Conservation (phyloP, 1,140 invertebrate genomes). For the Cyrtorhinus lividipennis region DNA sequence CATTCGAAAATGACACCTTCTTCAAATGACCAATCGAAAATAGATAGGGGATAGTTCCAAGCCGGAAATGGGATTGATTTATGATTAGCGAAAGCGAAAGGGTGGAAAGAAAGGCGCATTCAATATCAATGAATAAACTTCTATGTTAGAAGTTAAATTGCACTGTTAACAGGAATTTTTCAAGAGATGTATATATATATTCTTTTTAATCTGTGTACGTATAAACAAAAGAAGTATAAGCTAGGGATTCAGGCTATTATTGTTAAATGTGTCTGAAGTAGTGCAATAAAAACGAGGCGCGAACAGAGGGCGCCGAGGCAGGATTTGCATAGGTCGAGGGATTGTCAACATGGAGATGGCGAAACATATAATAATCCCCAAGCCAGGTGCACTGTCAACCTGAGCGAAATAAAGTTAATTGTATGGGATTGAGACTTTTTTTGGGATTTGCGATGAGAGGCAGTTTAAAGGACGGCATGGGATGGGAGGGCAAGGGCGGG, state of each 20-base stretch:
- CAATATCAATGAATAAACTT: no score
- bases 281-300: neutral
- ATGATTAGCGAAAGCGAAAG: no score
- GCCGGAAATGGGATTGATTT: no score
- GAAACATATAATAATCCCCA: neutral
- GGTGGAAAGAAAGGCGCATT: no score
- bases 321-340: neutral
- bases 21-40: no score
- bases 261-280: neutral
- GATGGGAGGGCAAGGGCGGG: neutral
- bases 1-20: no score
- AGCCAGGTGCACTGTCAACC: neutral
- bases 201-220: no score
- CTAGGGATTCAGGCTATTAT: neutral
- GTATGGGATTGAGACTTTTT: neutral
- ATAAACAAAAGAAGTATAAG: neutral
- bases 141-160: no score
- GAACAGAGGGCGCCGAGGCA: neutral
- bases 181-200: no score
- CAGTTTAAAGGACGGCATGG: neutral
- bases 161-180: no score
- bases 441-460: neutral
- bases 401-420: neutral
- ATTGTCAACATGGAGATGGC: neutral
- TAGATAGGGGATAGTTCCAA: no score